phyloP scores from a whole-genome alignment of 2,888 invertebrate species.

The Diabrotica balteata region DNA sequence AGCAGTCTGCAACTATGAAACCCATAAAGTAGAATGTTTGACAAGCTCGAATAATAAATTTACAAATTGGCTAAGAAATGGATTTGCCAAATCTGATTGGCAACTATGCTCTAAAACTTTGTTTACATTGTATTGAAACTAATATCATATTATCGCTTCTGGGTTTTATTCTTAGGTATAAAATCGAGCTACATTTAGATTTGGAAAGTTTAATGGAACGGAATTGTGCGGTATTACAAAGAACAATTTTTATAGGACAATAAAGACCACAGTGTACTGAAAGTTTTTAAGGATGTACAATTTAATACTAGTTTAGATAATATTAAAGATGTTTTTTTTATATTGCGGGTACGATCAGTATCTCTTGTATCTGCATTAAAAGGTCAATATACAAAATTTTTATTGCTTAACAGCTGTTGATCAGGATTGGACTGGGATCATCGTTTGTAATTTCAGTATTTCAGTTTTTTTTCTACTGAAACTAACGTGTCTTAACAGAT shows the following conservation, averaged over 20 bases:
- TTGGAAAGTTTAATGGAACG: constrained; percentile 11
- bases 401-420: no score
- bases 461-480: no score
- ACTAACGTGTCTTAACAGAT: no score
- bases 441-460: no score
- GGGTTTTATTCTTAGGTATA: constrained; percentile 18
- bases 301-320: no score
- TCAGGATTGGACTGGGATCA: no score
- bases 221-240: constrained; percentile 3
- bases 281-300: neutral
- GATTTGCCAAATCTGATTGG: constrained; percentile 39
- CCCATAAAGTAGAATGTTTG: constrained; percentile 32
- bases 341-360: no score
- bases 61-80: constrained; percentile 40
- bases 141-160: constrained; percentile 29
- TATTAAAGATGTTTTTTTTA: no score
- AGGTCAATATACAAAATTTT: no score
- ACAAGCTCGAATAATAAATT: constrained; percentile 41
- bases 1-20: constrained; percentile 26
- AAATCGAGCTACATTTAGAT: constrained; percentile 6
- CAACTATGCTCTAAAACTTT: constrained; percentile 47
- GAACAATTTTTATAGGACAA: constrained; percentile 5
- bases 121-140: constrained; percentile 45
- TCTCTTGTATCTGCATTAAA: no score
- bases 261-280: neutral